Percentiles rank a stretch among this genome's conserved stretches.
Conservation (phyloP, 2,797 vertebrate species). For the Linurgus olivaceus region DNA sequence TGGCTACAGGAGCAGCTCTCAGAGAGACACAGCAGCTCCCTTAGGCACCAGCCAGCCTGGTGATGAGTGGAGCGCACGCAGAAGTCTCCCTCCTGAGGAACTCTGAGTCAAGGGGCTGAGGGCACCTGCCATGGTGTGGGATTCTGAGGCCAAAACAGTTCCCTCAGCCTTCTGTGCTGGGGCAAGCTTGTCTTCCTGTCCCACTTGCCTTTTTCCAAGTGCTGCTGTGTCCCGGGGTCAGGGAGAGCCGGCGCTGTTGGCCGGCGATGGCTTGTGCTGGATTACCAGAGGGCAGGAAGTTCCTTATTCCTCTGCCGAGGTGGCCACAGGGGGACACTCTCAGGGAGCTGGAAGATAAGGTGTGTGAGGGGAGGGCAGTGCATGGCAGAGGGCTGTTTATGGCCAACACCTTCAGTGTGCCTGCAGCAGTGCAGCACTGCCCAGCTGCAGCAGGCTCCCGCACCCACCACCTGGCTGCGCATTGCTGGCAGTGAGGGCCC, state of each 20-base stretch:
- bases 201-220: not conserved
- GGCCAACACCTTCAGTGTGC: not conserved
- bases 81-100: not conserved
- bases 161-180: not conserved
- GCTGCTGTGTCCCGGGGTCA: fast-evolving
- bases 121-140: not conserved
- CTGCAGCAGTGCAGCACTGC: not conserved
- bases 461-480: fast-evolving
- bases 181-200: not conserved
- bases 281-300: not conserved
- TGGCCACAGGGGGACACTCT: fast-evolving
- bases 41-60: not conserved
- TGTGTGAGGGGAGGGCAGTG: not conserved
- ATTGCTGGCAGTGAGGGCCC: fast-evolving
- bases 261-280: not conserved
- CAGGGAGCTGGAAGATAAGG: fast-evolving
- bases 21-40: not conserved
- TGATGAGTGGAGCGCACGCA: fast-evolving
- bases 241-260: not conserved
- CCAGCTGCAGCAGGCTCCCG: not conserved
- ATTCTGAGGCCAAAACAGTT: not conserved
- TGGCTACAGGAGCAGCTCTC: not conserved
- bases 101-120: not conserved
- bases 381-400: not conserved
- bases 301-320: not conserved